Percentiles rank a stretch among this genome's conserved stretches.
phyloP scores from a whole-genome alignment of 2,888 invertebrate genomes.

The Tachina grossa region DNA sequence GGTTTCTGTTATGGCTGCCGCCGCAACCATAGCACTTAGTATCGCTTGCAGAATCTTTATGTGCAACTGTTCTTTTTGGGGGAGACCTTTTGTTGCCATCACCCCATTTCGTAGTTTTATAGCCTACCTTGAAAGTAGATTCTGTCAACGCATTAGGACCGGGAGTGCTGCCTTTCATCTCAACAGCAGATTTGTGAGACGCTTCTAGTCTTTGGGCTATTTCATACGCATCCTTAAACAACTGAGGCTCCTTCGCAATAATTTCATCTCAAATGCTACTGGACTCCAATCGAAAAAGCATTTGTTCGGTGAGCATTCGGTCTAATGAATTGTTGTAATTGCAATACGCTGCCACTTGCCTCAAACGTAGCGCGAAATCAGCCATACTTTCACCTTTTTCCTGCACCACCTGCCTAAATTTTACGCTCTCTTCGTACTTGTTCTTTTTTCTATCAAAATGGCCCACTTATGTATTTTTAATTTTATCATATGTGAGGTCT shows the following conservation, averaged over 20 bases:
- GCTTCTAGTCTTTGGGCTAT: constrained; percentile 31
- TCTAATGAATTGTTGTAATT: no score
- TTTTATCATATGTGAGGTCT: constrained; percentile 27
- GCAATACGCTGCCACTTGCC: no score
- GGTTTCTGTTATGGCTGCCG: constrained; percentile 3
- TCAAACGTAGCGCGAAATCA: no score
- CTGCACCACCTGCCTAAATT: constrained; percentile 16
- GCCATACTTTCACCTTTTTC: constrained; percentile 27
- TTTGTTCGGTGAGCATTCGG: constrained; percentile 69
- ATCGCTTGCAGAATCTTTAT: not conserved
- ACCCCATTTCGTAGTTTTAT: not conserved
- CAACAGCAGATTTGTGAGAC: constrained; percentile 23
- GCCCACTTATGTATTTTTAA: constrained; percentile 4
- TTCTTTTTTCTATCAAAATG: constrained; percentile 45
- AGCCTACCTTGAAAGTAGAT: constrained; percentile 38
- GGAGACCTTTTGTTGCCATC: not conserved
- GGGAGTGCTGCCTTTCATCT: no score
- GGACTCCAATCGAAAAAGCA: constrained; percentile 62
- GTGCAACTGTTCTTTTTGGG: not conserved
- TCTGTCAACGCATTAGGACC: not conserved
- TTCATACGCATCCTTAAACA: constrained; percentile 48
- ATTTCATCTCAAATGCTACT: constrained; percentile 63
- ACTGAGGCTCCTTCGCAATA: constrained; percentile 53
- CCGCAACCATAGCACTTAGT: constrained; percentile 36
- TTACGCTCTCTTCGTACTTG: constrained; percentile 42